Base-by-base conservation (phyloP, 2,888 invertebrate genomes). In the Oasisia sp. region DNA sequence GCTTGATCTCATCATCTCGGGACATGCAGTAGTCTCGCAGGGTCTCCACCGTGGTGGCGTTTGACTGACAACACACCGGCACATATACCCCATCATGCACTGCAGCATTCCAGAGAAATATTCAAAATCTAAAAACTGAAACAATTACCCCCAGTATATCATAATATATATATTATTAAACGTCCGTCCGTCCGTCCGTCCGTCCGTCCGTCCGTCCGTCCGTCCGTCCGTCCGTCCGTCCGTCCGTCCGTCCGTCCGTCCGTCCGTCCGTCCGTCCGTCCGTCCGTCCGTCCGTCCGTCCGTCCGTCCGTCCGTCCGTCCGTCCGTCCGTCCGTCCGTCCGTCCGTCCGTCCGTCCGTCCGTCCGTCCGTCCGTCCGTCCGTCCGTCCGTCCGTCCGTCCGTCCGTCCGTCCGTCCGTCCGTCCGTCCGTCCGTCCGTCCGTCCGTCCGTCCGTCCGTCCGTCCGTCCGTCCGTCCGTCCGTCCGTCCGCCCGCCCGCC, bases 1-100 rank as follows among this genome's bases (percentile, higher is more conserved):
- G 95, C 19, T 93, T 89, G 44, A 95, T 95, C 92, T 94, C 93
- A 38, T 94, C 94, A 91, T 95, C 95, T 27, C 94, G 92, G 45
- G 92, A 92, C 0, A 92, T 92, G 5, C 95, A 94, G 91, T 95
- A 94, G 9, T 94, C 95, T 91, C 94, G 93, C 19, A 95, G 92
- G 8, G 92, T 94, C 45, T 95, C 95, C 38, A 93, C 89, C 89
- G 95, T n/a, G 74, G 14, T n/a, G 7, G 74, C 74, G 27, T n/a
- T 74, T 27, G 74, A 27, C 74, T 74, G 74, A 19, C 74, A 19
- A 74, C 74, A 74, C 3, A 74, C 50, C 9, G 12, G 50, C 14
- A 74, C 50, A 50, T 14, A 50, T 50, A 50, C 50, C 50, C 5
- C 50, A 50, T 50, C 50, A 50, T 0, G 50, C 9, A 38, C 38